Conservation (phyloP, 1,140 invertebrate species). For the Hirudo medicinalis region DNA sequence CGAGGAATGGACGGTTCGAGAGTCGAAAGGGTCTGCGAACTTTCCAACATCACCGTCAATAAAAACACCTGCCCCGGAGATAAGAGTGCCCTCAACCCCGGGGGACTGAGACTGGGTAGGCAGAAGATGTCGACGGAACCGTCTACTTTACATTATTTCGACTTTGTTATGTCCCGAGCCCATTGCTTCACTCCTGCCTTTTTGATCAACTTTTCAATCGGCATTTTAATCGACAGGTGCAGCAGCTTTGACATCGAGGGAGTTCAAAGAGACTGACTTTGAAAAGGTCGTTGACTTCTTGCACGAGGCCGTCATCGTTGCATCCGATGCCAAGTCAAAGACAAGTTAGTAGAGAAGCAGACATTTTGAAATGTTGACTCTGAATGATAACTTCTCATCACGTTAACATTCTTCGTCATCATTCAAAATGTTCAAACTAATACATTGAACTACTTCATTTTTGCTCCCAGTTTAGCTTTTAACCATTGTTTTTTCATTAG, state of each 20-base stretch:
- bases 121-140: too few relatives aligned
- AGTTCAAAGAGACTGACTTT: conserved; percentile 72
- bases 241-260: conserved; percentile 84
- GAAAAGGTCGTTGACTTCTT: conserved; percentile 73
- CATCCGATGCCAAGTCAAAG: conserved; percentile 29
- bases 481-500: too few relatives aligned
- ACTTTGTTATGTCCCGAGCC: too few relatives aligned
- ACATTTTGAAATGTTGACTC: neutral
- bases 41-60: conserved; percentile 82
- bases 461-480: too few relatives aligned
- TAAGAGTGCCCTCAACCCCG: conserved; percentile 84
- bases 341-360: conserved; percentile 31
- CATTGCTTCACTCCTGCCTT: too few relatives aligned
- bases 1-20: conserved; percentile 65
- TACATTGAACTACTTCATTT: too few relatives aligned
- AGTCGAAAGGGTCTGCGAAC: conserved; percentile 74
- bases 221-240: conserved; percentile 42
- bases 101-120: conserved; percentile 46
- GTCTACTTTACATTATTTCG: too few relatives aligned
- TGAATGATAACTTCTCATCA: too few relatives aligned
- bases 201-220: too few relatives aligned
- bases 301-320: conserved; percentile 49
- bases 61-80: conserved; percentile 88
- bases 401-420: too few relatives aligned
- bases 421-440: too few relatives aligned